These are phyloP conservation scores for Saimiri boliviensis DNA, from an alignment of 2,113 vertebrate genomes.

Conservation along the genomic window DNA sequence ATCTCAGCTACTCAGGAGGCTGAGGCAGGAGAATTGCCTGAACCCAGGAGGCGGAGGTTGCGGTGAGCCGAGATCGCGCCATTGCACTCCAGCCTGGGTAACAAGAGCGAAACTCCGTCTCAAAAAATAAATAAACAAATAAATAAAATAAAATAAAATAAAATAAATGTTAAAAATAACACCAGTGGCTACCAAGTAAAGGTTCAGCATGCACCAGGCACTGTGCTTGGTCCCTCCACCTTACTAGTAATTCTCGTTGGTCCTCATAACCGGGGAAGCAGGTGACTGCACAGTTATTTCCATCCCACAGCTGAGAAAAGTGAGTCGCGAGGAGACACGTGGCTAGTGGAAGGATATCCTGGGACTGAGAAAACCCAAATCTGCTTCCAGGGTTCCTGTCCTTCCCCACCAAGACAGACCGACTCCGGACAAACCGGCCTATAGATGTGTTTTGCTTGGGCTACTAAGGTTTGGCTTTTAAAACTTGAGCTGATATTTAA, in stretches of 20 bases:
- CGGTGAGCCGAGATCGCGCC: too few species aligned
- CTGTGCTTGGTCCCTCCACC: background rate
- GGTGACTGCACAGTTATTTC: background rate
- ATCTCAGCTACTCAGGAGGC: too few species aligned
- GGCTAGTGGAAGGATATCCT: background rate
- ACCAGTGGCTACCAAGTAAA: background rate
- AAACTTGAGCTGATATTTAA: background rate
- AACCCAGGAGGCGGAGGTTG: too few species aligned
- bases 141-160: too few species aligned
- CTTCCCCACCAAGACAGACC: background rate
- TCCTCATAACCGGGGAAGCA: background rate
- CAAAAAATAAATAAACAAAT: too few species aligned
- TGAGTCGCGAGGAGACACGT: background rate
- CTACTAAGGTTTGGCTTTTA: background rate
- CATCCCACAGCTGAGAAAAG: background rate
- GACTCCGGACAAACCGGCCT: background rate
- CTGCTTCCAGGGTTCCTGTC: background rate
- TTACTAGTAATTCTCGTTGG: background rate
- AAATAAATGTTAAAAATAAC: background rate
- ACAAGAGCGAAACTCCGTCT: too few species aligned
- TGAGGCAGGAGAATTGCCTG: too few species aligned
- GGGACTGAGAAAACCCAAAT: background rate
- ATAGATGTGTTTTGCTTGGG: background rate
- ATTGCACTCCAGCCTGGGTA: too few species aligned
- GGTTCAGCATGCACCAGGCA: background rate